phyloP scores from a whole-genome alignment of 2,113 vertebrate genomes.

The Rhinopomastus cyanomelas region DNA sequence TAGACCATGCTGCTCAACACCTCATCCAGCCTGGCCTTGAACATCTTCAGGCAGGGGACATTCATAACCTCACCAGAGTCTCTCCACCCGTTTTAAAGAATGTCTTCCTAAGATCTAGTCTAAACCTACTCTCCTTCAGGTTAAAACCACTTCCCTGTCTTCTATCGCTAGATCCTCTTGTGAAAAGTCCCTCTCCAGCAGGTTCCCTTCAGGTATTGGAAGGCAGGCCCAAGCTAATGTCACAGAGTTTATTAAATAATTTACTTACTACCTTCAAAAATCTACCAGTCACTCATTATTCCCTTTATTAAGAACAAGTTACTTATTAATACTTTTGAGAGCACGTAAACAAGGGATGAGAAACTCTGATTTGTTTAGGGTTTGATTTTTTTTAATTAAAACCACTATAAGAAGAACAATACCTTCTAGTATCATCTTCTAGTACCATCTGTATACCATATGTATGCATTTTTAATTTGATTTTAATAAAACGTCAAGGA shows the following conservation, averaged over 20 bases:
- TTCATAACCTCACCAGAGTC: too few relatives aligned
- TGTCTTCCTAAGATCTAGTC: too few relatives aligned
- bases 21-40: too few relatives aligned
- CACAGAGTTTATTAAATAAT: not conserved
- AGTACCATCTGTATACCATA: not conserved
- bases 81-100: too few relatives aligned
- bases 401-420: not conserved
- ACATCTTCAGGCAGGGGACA: too few relatives aligned
- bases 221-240: not conserved
- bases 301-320: not conserved
- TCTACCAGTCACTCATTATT: not conserved
- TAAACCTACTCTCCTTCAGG: too few relatives aligned
- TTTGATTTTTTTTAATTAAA: not conserved
- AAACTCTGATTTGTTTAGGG: not conserved
- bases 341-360: not conserved
- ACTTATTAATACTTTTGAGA: not conserved
- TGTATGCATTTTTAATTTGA: not conserved
- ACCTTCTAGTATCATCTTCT: not conserved
- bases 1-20: too few relatives aligned
- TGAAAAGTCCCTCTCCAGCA: too few relatives aligned
- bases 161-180: too few relatives aligned
- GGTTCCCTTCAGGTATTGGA: too few relatives aligned
- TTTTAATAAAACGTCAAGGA: slow-evolving; percentile 31
- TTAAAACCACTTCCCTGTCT: too few relatives aligned
- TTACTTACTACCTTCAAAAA: not conserved